Percentiles rank a stretch among this genome's conserved stretches.
These are phyloP conservation scores for Netelia virgata DNA, from an alignment of 2,888 invertebrate genomes.

Conservation along the genomic window DNA sequence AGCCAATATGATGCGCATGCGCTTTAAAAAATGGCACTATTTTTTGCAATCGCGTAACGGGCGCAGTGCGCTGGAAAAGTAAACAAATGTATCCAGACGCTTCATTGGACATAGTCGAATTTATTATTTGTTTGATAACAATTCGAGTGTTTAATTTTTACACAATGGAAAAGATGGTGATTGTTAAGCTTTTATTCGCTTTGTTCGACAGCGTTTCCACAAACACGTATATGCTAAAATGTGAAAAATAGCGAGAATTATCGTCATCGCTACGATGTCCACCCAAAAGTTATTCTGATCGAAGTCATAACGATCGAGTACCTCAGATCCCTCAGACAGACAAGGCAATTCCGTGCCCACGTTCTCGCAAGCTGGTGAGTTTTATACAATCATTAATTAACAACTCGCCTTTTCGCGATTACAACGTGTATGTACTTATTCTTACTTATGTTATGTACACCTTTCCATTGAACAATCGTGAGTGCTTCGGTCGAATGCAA, in stretches of 20 bases:
- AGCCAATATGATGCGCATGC: too few species aligned
- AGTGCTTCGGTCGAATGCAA: slow-evolving; percentile 95
- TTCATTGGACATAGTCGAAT: too few species aligned
- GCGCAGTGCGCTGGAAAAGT: not conserved
- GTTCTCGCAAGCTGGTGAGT: slow-evolving; percentile 87
- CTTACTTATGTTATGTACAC: slow-evolving; percentile 91
- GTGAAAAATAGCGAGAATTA: slow-evolving; percentile 90
- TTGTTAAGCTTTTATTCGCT: slow-evolving; percentile 23
- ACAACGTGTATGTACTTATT: not conserved
- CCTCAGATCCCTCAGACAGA: slow-evolving; percentile 89
- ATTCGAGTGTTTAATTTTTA: not conserved
- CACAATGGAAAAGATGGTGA: not conserved
- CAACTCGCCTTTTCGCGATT: not conserved
- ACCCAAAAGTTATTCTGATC: slow-evolving; percentile 87
- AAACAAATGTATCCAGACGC: not conserved
- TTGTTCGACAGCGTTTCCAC: slow-evolving; percentile 85
- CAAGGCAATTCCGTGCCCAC: slow-evolving; percentile 89
- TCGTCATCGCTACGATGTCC: slow-evolving; percentile 89
- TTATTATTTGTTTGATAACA: not conserved
- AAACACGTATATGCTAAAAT: slow-evolving; percentile 89
- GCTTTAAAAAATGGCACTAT: too few species aligned
- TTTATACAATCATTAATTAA: not conserved
- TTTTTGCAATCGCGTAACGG: not conserved
- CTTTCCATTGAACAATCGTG: slow-evolving; percentile 93
- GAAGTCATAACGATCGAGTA: slow-evolving; percentile 91